Percentiles rank a stretch among this genome's conserved stretches.
phyloP scores from a whole-genome alignment of 2,888 invertebrate species.

The Cryptosula pallasiana region DNA sequence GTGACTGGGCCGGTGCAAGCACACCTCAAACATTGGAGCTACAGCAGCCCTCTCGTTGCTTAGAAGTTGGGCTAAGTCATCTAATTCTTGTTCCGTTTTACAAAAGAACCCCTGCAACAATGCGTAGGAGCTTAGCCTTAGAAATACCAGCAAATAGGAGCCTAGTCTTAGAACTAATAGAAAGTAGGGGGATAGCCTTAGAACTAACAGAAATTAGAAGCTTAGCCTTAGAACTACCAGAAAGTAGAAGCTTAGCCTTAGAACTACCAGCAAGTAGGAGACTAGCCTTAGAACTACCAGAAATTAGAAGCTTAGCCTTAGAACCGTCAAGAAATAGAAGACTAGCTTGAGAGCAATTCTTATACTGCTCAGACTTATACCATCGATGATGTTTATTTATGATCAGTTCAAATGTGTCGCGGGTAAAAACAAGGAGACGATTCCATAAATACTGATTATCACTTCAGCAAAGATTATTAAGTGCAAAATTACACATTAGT shows the following conservation, averaged over 20 bases:
- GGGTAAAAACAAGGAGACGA: too few relatives aligned
- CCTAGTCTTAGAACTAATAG: not conserved
- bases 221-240: not conserved
- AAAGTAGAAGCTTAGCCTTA: not conserved
- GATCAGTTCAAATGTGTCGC: too few relatives aligned
- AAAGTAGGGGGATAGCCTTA: not conserved
- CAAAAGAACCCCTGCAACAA: conserved; percentile 86
- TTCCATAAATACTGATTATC: too few relatives aligned
- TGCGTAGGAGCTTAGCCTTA: conserved; percentile 26
- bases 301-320: too few relatives aligned
- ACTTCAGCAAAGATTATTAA: too few relatives aligned
- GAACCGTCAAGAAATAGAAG: too few relatives aligned
- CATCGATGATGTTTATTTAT: too few relatives aligned
- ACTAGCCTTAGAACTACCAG: too few relatives aligned
- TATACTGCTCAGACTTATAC: too few relatives aligned
- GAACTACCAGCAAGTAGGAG: not conserved
- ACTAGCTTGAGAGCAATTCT: too few relatives aligned
- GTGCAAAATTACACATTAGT: too few relatives aligned
- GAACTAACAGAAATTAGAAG: not conserved
- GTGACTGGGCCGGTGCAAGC: conserved; percentile 66
- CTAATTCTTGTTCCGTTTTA: conserved; percentile 74
- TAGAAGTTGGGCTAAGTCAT: conserved; percentile 62
- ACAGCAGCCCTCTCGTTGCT: conserved; percentile 62
- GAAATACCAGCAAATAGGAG: conserved; percentile 15
- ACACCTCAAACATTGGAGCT: conserved; percentile 76